Evolutionary conservation across 1,140 invertebrate genomes (phyloP), one percentile per base, ranked within the genome.

Genomic region (Rhopalosiphum padi): DNA sequence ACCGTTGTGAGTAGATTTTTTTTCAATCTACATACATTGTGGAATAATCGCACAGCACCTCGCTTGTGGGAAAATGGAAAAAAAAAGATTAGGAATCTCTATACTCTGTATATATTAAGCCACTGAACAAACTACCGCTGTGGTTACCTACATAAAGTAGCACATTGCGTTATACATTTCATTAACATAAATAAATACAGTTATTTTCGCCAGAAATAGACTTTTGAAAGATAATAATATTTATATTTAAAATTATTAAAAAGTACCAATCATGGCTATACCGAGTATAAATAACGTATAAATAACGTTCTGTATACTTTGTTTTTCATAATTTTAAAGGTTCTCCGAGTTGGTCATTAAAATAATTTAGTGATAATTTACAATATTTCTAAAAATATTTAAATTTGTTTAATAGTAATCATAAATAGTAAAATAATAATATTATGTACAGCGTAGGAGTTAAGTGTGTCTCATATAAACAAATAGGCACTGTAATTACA

Each of bases 1-100:
- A 30, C 85, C 43, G 43, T 87, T 87, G 46, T 30, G 41, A 85
- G 83, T 85, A 46, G 85, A 87, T 30, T 87, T 87, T 86, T 43
- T 46, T 87, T 46, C 25, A 30, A 87, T 87, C 25, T 46, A 46
- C 85, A 87, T 87, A 87, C 37, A 41, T 85, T 85, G 37, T 85
- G 37, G 37, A 85, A 85, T 85, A 85, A 85, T 83, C 37, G n/a
- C 82, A 83, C 37, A 23, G 82, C 37, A 83, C 7, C 22, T 11
- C 15, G 41, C 23, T 25, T 30, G 83, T 85, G 83, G 83, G 37
- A 85, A 85, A 43, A 85, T 37, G 9, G 35, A 21, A 25, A 41
- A 85, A 85, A 41, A 41, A 41, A 41, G 83, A 85, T 85, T 85
- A 85, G 21, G 4, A 85, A 43, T 85, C 83, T 41, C 11, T 85